A percentile compares a stretch with the other conserved stretches of the same genome.
phyloP scores from a whole-genome alignment of 2,888 invertebrate species.

The Pandemis cinnamomeana region DNA sequence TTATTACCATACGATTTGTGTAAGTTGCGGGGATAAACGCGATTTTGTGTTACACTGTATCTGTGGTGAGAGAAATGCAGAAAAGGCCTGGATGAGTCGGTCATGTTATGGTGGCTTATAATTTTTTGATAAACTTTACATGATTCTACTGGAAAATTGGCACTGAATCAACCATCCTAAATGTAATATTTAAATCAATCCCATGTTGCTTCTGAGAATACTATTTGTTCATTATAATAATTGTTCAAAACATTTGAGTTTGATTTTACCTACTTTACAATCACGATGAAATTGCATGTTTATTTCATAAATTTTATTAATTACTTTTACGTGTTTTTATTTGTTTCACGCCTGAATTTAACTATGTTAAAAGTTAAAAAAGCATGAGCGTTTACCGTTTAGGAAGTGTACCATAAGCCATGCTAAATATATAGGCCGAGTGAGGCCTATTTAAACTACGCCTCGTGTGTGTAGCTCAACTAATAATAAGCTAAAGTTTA shows the following conservation, averaged over 20 bases:
- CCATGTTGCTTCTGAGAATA: too few species aligned
- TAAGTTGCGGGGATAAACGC: constrained; percentile 31
- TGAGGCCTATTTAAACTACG: too few species aligned
- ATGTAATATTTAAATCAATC: too few species aligned
- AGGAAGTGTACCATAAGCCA: neutral
- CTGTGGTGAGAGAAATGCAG: constrained; percentile 29
- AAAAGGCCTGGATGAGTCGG: neutral
- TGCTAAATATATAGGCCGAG: neutral
- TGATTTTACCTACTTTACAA: neutral
- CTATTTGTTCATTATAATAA: neutral
- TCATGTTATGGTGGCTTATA: constrained; percentile 1
- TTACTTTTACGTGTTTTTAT: neutral
- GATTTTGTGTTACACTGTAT: constrained; percentile 40
- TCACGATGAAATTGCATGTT: constrained; percentile 9
- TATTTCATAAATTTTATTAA: constrained; percentile 1
- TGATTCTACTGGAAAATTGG: too few species aligned
- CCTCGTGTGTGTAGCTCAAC: too few species aligned
- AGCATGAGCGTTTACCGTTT: neutral
- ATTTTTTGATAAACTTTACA: neutral
- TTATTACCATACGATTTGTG: constrained; percentile 39
- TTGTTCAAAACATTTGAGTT: neutral
- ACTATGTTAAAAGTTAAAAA: neutral
- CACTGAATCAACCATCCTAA: too few species aligned
- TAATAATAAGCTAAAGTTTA: too few species aligned
- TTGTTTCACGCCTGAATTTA: neutral